Evolutionary conservation across 1,140 invertebrate genomes (phyloP), one percentile per base, ranked within the genome.

Genomic region (Brachionus angularis): DNA sequence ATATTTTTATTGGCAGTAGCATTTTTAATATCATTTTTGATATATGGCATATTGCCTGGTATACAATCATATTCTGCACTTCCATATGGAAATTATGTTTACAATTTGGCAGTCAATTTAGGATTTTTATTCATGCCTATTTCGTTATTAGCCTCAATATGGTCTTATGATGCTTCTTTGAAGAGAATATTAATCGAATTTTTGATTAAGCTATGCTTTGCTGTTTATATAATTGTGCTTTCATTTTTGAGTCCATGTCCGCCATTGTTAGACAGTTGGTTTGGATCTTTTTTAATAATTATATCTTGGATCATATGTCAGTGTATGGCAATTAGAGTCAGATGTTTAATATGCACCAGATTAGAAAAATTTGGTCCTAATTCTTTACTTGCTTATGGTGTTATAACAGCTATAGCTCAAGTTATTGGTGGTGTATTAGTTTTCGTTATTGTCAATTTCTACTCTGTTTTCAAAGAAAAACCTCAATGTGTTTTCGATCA

Each of bases 61-160:
- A 86, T 93, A 49, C 89, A 93, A 78, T 88, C 90, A 0, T 95
- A 88, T 78, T 90, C 91, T 1, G 89, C 88, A 79, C 82, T 91
- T 58, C 91, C 91, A 0, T 95, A 94, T 77, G 91, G 91, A 1
- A 86, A 86, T 73, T 7, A 12, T 25, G 39, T 16, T 42, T 42
- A 10, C 16, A 10, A 42, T 42, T 16, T 42, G 39, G 16, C 10
- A 10, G 16, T 42, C 39, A 42, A 42, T 42, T 42, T 42, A 42
- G 39, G 16, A 10, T 10, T 10, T 42, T 10, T 42, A 10, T 42
- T 42, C 39, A 10, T 42, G 16, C 39, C 39, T 10, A 42, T 42
- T 16, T 42, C 39, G 16, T 10, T 42, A 42, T 42, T 42, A 10
- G 39, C 39, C 10, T 42, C 39, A 16, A 42, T 42, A 10, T 42